Base-by-base conservation (phyloP, 1,140 invertebrate genomes). In the Diabrotica virgifera region DNA sequence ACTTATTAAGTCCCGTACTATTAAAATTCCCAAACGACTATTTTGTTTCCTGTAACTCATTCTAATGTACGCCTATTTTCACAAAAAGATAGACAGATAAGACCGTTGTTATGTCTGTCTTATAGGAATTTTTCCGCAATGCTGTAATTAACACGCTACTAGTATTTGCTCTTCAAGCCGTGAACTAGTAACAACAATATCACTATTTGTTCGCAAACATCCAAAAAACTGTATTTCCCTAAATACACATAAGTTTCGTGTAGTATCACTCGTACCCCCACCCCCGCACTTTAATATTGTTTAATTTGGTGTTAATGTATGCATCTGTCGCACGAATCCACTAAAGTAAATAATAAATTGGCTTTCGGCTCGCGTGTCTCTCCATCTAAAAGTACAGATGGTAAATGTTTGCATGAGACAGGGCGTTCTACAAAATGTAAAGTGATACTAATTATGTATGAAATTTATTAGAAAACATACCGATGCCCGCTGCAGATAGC, bases 301-400 rank as follows among this genome's bases (percentile, higher is more conserved):
- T 72, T 74, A 75, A 74, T 74, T 71, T 68, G 69, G 74, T 74
- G 74, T 68, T 75, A 75, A 75, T 75, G 73, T 75, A 75, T 75
- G 72, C 74, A 66, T 65, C 62, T 69, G 64, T 62, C 46, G 63
- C 74, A 75, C 72, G 72, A 72, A 71, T 70, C 66, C 67, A 66
- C 58, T 64, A 62, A 60, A 63, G 67, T 72, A 72, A 74, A 74
- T 74, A 74, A 74, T 74, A 69, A 71, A 70, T 70, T 67, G 66
- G 61, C 55, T 59, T 61, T 54, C 50, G 63, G 36, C 46, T 59
- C 52, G 60, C 60, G 60, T 62, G 60, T 54, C 12, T 13, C 38
- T 50, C 58, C 11, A 54, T 50, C 37, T 24, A 64, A 52, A 65
- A 66, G 40, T 63, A 63, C 67, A 69, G 67, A 69, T 69, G 63